phyloP scores from a whole-genome alignment of 2,888 invertebrate genomes.

The Drosophila kanekoi region DNA sequence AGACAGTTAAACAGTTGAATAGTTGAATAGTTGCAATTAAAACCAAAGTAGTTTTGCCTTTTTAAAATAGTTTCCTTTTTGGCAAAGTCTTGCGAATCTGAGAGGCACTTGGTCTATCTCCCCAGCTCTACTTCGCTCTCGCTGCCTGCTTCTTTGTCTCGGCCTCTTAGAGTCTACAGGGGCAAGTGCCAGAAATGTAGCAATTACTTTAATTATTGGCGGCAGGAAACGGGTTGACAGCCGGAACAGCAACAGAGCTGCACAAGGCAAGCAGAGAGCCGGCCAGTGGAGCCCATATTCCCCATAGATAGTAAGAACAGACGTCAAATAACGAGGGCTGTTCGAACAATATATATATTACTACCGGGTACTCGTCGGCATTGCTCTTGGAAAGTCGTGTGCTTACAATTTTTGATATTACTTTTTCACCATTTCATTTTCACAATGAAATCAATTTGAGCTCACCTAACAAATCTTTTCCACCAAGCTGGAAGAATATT shows the following conservation, averaged over 20 bases:
- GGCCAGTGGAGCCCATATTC: constrained; percentile 14
- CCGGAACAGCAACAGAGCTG: constrained; percentile 44
- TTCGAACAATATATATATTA: neutral
- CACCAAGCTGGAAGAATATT: too few relatives aligned
- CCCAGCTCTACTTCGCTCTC: neutral
- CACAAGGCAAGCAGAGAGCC: constrained; percentile 3
- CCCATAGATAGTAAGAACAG: constrained; percentile 17
- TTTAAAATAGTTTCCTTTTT: constrained; percentile 79
- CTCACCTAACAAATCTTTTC: too few relatives aligned
- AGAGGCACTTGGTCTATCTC: constrained; percentile 19
- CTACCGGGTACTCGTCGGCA: too few relatives aligned
- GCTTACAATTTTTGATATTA: too few relatives aligned
- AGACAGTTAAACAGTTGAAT: constrained; percentile 45
- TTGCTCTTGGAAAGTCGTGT: too few relatives aligned
- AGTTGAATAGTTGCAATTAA: constrained; percentile 72
- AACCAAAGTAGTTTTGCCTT: constrained; percentile 78
- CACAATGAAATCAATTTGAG: too few relatives aligned
- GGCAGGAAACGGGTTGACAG: constrained; percentile 79
- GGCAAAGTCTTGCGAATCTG: constrained; percentile 58
- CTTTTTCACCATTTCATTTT: too few relatives aligned
- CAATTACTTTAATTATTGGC: constrained; percentile 81
- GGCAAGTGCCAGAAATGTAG: constrained; percentile 78
- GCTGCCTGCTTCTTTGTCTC: neutral
- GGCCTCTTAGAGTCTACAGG: constrained; percentile 13
- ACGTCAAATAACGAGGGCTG: constrained; percentile 29